Evolutionary conservation across 2,113 vertebrate genomes (phyloP).

Genomic region (Cariama cristata): DNA sequence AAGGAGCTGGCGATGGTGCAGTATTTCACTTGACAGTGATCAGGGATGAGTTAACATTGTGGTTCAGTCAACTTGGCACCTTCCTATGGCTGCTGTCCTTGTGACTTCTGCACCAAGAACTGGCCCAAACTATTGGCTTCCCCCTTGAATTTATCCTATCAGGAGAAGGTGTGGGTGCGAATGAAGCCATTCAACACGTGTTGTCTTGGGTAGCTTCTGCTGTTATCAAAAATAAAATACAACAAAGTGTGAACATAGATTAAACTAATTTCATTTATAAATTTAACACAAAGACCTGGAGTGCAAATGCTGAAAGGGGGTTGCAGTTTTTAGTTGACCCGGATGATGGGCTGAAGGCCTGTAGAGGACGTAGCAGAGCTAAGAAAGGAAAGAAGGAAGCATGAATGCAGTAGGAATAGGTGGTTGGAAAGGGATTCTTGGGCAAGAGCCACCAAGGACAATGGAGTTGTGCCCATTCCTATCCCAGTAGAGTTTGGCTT

Average conservation of each 20-base stretch:
- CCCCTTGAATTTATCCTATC: background rate
- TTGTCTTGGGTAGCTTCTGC: background rate
- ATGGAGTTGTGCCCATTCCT: background rate
- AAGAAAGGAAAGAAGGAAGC: background rate
- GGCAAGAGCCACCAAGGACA: background rate
- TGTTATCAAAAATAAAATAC: background rate
- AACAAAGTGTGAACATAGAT: background rate
- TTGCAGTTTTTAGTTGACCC: background rate
- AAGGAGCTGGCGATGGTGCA: background rate
- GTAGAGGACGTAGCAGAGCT: slow-evolving; percentile 13
- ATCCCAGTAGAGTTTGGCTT: background rate
- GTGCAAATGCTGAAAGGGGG: background rate
- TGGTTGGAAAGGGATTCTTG: background rate
- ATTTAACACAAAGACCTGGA: background rate
- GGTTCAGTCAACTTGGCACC: background rate
- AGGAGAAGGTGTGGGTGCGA: background rate
- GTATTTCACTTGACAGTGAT: background rate
- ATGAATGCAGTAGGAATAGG: background rate
- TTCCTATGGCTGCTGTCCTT: background rate
- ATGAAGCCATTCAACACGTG: background rate
- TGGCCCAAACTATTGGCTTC: background rate
- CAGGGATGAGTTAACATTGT: background rate
- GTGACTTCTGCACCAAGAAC: background rate
- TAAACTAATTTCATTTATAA: background rate
- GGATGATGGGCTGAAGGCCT: background rate